Base-by-base conservation (phyloP, 1,140 invertebrate species). In the Cotesia typhae region DNA sequence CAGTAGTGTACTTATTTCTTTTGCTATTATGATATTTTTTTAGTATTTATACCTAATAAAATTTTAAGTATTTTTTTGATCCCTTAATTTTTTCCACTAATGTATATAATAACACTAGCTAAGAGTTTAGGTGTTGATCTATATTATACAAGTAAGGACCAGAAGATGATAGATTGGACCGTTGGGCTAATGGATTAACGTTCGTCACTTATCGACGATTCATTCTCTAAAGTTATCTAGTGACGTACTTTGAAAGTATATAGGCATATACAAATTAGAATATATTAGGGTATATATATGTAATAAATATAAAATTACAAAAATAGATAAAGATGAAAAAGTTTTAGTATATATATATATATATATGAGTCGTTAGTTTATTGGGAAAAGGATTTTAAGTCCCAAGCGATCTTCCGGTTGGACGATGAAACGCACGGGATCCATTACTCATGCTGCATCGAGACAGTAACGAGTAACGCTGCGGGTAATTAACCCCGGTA, bases 391-490 rank as follows among this genome's bases (percentile, higher is more conserved):
- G 65, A 72, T 72, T 72, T 47, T 28, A 51, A 72, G 68, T 70
- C 68, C 68, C 68, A 36, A 63, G 70, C 53, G 67, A 69, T 75
- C 74, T 68, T 75, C 70, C 60, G 74, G 70, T 72, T 71, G 71
- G 67, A 67, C 52, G 71, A 73, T 75, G 74, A 75, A 75, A 75
- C 68, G 70, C 71, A 67, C 61, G 65, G 71, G 71, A 72, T 75
- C 72, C 74, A 75, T 75, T 75, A 75, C 74, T 75, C 74, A 75
- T 72, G 71, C 17, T 60, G 74, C 69, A 57, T 47, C 51, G 71
- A 71, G 67, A 60, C 66, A 28, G 28, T 28, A 28, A 28, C 28
- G 53, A 55, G 37, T 71, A 74, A 74, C 69, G 73, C 70, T 72
- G 70, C 70, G 70, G 70, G 70, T 72, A 72, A 72, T 72, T 72